These are phyloP conservation scores for Halocaridina rubra DNA, from an alignment of 2,888 invertebrate species.

Conservation along the genomic window DNA sequence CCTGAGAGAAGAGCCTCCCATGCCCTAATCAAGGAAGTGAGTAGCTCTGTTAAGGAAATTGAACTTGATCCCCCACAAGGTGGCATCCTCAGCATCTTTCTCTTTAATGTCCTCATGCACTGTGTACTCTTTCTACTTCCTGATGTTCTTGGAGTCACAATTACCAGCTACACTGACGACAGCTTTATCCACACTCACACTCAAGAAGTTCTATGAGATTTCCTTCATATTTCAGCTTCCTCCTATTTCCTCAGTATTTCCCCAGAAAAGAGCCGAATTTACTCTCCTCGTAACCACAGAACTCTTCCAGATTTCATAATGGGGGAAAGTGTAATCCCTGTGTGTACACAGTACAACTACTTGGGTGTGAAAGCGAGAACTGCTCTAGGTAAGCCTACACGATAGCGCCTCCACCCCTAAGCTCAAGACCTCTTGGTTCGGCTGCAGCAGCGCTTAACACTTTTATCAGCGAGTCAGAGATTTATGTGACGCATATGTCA, in stretches of 20 bases:
- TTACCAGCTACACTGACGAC: conserved; percentile 19
- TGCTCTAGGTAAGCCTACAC: neutral
- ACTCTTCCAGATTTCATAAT: conserved; percentile 15
- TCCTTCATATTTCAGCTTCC: neutral
- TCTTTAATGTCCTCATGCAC: neutral
- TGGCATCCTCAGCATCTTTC: too few species aligned
- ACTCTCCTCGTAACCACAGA: neutral
- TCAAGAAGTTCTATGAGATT: neutral
- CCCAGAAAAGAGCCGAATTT: conserved; percentile 2
- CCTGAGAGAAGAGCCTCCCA: too few species aligned
- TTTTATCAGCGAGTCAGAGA: too few species aligned
- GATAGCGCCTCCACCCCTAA: neutral
- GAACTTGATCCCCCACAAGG: neutral
- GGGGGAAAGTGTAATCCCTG: neutral
- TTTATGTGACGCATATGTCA: too few species aligned
- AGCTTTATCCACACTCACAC: conserved; percentile 3
- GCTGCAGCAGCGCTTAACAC: neutral
- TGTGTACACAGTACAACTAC: neutral
- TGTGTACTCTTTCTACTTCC: neutral
- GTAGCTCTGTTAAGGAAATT: too few species aligned
- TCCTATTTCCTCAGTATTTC: conserved; percentile 1
- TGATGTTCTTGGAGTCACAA: neutral
- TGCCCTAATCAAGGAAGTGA: too few species aligned
- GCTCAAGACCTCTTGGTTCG: neutral
- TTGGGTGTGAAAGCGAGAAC: neutral